phyloP scores from a whole-genome alignment of 2,113 vertebrate genomes.

The Nanorana parkeri region DNA sequence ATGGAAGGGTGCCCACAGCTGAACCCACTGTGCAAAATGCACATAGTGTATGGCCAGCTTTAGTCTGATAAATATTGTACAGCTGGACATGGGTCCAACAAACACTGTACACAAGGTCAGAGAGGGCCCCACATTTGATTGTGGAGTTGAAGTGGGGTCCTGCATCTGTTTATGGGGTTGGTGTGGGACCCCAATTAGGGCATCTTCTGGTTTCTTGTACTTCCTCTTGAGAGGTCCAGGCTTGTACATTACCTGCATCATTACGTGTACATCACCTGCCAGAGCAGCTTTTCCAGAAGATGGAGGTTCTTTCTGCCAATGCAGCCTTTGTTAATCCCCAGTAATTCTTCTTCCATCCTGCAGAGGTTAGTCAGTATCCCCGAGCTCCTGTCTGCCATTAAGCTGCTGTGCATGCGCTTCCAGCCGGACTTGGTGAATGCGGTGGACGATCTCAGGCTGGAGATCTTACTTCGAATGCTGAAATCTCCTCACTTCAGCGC shows the following conservation, averaged over 20 bases:
- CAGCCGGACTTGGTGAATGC: conserved; percentile 90
- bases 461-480: conserved; percentile 95
- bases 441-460: conserved; percentile 92
- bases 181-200: no score
- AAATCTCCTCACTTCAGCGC: conserved; percentile 98
- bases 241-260: neutral
- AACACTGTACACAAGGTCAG: no score
- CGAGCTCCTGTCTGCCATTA: conserved; percentile 95
- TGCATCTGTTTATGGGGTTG: no score
- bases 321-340: neutral
- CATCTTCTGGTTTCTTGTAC: no score
- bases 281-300: neutral
- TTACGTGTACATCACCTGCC: no score
- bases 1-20: no score
- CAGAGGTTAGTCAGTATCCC: conserved; percentile 96
- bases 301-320: conserved; percentile 2
- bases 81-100: no score
- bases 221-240: neutral
- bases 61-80: no score
- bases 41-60: no score
- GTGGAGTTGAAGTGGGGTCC: no score
- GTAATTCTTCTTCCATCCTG: neutral
- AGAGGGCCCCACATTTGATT: no score
- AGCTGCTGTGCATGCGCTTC: conserved; percentile 97
- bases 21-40: no score